Percentiles rank a stretch among this genome's conserved stretches.
Evolutionary conservation across 2,113 vertebrate genomes (phyloP).

Genomic region (Sclerurus mexicanus): DNA sequence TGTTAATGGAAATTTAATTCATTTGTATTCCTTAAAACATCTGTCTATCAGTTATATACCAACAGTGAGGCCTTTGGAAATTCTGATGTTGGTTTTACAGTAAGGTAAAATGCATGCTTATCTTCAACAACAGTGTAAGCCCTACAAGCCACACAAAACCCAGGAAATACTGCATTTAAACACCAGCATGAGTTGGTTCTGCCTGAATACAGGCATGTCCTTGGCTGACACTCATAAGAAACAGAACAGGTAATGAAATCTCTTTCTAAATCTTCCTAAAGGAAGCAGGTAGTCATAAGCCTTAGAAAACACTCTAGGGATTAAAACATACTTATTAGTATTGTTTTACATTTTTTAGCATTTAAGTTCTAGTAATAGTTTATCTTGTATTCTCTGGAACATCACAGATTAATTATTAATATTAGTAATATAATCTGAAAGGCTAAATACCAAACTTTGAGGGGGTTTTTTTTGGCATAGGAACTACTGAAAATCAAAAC

Average conservation of each 20-base stretch:
- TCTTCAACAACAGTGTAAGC: neutral
- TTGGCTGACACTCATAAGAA: neutral
- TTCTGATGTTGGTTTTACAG: neutral
- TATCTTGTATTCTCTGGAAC: neutral
- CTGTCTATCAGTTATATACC: neutral
- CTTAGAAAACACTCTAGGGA: neutral
- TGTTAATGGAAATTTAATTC: neutral
- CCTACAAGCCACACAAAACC: neutral
- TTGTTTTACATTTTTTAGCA: neutral
- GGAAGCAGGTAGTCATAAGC: neutral
- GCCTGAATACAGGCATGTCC: neutral
- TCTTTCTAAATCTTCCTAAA: neutral
- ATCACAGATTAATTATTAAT: neutral
- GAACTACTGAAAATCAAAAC: neutral
- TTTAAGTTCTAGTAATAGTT: neutral
- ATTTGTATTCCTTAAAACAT: neutral
- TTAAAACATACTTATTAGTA: neutral
- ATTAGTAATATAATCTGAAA: neutral
- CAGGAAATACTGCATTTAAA: neutral
- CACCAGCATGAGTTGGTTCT: neutral
- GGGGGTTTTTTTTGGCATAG: neutral
- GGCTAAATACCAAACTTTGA: neutral
- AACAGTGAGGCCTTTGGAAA: neutral
- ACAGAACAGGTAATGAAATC: neutral
- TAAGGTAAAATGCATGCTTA: neutral